phyloP scores from a whole-genome alignment of 2,797 vertebrate genomes.

The Parotocinclus haroldoi region DNA sequence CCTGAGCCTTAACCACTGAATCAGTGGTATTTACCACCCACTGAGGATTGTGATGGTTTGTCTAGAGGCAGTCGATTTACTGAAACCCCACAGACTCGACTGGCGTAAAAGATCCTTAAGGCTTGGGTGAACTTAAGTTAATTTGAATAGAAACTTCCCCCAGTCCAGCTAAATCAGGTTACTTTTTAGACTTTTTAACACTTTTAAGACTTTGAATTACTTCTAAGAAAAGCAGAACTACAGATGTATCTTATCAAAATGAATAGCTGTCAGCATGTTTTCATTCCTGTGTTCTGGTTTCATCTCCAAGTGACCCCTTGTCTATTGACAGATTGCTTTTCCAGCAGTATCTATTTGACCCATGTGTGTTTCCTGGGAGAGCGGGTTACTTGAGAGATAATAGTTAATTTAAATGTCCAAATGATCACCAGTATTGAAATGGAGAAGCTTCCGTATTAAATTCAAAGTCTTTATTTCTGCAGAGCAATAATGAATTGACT shows the following conservation, averaged over 20 bases:
- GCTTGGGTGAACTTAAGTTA: too few species aligned
- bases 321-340: background rate
- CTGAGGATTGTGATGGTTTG: too few species aligned
- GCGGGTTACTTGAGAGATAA: background rate
- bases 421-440: background rate
- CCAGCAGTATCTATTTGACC: constrained; percentile 2
- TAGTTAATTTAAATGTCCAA: background rate
- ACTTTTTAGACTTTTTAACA: too few species aligned
- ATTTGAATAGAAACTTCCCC: too few species aligned
- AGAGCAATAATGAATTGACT: background rate
- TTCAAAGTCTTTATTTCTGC: background rate
- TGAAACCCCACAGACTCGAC: too few species aligned
- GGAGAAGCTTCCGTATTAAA: constrained; percentile 3
- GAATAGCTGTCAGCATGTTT: background rate
- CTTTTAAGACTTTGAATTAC: too few species aligned
- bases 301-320: constrained; percentile 1
- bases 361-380: background rate
- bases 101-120: too few species aligned
- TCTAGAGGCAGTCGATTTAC: too few species aligned
- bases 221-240: too few species aligned
- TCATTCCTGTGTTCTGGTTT: background rate
- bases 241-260: background rate
- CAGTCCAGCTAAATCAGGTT: too few species aligned
- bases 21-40: too few species aligned
- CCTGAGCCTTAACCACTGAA: too few species aligned